Base-by-base conservation (phyloP, 2,113 vertebrate species). In the Anhinga rufa region DNA sequence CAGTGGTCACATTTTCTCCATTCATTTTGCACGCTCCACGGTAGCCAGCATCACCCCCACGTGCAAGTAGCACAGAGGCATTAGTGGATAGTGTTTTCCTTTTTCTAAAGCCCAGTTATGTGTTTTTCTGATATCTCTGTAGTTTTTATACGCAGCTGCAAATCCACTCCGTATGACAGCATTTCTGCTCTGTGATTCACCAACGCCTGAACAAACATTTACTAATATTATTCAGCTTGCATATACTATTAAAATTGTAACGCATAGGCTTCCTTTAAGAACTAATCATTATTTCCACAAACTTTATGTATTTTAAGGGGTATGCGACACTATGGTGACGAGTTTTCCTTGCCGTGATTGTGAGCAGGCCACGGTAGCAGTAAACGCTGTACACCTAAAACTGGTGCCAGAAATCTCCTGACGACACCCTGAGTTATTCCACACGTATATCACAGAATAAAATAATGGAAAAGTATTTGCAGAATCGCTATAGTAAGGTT, bases 301-400 rank as follows among this genome's bases (percentile, higher is more conserved):
- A 16, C 4, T 0, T 1, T 3, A 17, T 3, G 29, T 24, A 6
- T 66, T 52, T 71, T 5, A 20, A 11, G 66, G 68, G 9, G 5
- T 17, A 1, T 8, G 42, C 3, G 13, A 22, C 6, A 3, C 22
- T 22, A 7, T 5, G 4, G 65, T 1, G 10, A 28, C 4, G 62
- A 46, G n/a, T 2, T 76, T 36, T 49, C 57, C 66, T 58, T 17
- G 52, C 42, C 38, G 2, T 4, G 57, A 14, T 1, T 48, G 26
- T 8, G n/a, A 82, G 2, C 4, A 28, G 76, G 44, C n/a, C 42
- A 9, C 1, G 0, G 40, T 6, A 38, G 26, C 52, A 64, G 48
- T 9, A 52, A 88, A 70, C 7, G 22, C 9, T 9, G 17, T 7
- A 71, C 55, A 32, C 18, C 36, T n/a, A 8, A 60, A 82, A 57